Evolutionary conservation across 2,888 invertebrate genomes (phyloP).

Genomic region (Diaphora mendica): DNA sequence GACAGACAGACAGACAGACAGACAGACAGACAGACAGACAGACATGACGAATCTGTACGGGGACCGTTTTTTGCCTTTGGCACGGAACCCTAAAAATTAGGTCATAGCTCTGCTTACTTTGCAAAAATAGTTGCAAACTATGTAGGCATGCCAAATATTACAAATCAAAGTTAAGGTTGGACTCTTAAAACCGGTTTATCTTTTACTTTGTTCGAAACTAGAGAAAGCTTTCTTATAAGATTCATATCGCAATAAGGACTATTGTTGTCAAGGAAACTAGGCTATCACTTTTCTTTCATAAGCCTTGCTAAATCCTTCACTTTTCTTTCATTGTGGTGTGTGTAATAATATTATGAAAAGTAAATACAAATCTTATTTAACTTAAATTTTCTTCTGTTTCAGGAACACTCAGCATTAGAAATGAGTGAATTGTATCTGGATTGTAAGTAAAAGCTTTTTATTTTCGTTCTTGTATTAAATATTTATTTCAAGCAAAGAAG

Average conservation of each 20-base stretch:
- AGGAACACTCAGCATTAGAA: slow-evolving; percentile 57
- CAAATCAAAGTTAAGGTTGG: too few relatives aligned
- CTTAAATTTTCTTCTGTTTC: slow-evolving; percentile 56
- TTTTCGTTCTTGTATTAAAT: not conserved
- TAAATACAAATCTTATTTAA: not conserved
- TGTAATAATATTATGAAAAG: not conserved
- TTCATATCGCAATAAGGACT: not conserved
- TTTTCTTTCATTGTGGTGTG: not conserved
- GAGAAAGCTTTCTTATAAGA: not conserved
- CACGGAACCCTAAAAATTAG: too few relatives aligned
- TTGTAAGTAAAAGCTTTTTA: slow-evolving; percentile 63
- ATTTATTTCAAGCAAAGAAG: not conserved
- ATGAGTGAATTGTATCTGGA: slow-evolving; percentile 74
- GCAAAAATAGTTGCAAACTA: not conserved
- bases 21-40: too few relatives aligned
- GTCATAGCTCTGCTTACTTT: too few relatives aligned
- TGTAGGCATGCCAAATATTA: not conserved
- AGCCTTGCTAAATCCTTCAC: not conserved
- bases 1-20: too few relatives aligned
- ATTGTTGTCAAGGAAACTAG: not conserved
- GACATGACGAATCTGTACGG: too few relatives aligned
- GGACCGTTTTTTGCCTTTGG: too few relatives aligned
- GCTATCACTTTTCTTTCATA: not conserved
- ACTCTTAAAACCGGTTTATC: not conserved
- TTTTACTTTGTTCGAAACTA: not conserved